Evolutionary conservation across 2,797 vertebrate genomes (phyloP).

Genomic region (Sorex maritimensis): DNA sequence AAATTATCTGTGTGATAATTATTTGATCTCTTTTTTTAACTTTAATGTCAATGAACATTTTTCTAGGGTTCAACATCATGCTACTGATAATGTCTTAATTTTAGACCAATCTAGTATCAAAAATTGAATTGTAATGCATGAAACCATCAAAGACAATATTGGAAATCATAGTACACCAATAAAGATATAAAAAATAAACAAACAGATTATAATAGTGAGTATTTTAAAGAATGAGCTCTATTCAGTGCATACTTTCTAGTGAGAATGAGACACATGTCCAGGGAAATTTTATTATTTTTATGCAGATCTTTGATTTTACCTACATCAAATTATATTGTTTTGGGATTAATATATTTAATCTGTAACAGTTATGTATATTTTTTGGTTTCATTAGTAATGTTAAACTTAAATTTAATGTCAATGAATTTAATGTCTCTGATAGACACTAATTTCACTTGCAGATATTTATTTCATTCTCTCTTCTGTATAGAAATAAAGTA

Average conservation of each 20-base stretch:
- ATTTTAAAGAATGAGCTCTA: background rate
- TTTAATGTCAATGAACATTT: background rate
- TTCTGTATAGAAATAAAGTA: background rate
- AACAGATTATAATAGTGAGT: background rate
- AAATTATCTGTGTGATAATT: background rate
- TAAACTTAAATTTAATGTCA: no score
- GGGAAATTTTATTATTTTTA: constrained; percentile 59
- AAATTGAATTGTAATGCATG: background rate
- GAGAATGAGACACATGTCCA: background rate
- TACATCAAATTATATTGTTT: constrained; percentile 41
- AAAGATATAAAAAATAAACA: no score
- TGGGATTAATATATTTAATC: background rate
- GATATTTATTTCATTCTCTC: background rate
- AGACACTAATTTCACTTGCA: no score
- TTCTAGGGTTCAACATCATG: background rate
- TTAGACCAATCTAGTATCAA: constrained; percentile 37
- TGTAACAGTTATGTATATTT: background rate
- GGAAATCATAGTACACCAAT: no score
- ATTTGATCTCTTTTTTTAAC: background rate
- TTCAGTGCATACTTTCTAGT: background rate
- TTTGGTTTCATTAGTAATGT: background rate
- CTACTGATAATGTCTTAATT: constrained; percentile 8
- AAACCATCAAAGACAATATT: no score
- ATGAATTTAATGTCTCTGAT: no score
- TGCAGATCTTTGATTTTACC: background rate